A percentile compares a stretch with the other conserved stretches of the same genome.
phyloP scores from a whole-genome alignment of 2,113 vertebrate genomes.

The Spea multiplicata region DNA sequence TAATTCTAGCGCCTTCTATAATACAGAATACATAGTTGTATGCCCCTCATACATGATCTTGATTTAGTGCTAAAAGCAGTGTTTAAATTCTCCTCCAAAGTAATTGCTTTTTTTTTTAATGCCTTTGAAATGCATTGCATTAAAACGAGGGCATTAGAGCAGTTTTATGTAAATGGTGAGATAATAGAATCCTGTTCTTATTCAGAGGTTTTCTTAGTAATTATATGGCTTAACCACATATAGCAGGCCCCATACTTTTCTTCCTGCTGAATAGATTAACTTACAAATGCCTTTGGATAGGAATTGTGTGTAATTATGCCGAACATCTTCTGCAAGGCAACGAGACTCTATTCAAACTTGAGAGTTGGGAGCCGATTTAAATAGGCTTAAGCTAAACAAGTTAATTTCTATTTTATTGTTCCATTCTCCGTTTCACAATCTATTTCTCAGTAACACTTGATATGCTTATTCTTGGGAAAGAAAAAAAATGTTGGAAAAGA shows the following conservation, averaged over 20 bases:
- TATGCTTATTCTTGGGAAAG: too few relatives aligned
- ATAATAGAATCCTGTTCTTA: conserved; percentile 40
- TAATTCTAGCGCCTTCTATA: too few relatives aligned
- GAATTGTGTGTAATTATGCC: not conserved
- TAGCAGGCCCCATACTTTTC: not conserved
- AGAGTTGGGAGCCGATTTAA: not conserved
- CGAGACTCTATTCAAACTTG: not conserved
- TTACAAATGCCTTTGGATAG: conserved; percentile 3
- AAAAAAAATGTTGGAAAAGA: too few relatives aligned
- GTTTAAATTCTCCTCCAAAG: conserved; percentile 11
- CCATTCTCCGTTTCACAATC: too few relatives aligned
- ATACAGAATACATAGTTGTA: too few relatives aligned
- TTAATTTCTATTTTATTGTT: too few relatives aligned
- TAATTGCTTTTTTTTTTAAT: conserved; percentile 36
- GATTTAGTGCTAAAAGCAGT: not conserved
- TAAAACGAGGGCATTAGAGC: conserved; percentile 22
- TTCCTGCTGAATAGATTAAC: conserved; percentile 29
- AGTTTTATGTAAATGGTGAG: conserved; percentile 28
- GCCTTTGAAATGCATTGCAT: conserved; percentile 20
- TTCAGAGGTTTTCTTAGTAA: conserved; percentile 37
- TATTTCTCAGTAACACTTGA: not conserved
- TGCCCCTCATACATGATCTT: not conserved
- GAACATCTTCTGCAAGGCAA: not conserved
- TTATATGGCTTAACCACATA: conserved; percentile 35
- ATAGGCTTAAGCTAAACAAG: not conserved